Conservation (phyloP, 1,140 invertebrate species). For the Microplitis mediator region DNA sequence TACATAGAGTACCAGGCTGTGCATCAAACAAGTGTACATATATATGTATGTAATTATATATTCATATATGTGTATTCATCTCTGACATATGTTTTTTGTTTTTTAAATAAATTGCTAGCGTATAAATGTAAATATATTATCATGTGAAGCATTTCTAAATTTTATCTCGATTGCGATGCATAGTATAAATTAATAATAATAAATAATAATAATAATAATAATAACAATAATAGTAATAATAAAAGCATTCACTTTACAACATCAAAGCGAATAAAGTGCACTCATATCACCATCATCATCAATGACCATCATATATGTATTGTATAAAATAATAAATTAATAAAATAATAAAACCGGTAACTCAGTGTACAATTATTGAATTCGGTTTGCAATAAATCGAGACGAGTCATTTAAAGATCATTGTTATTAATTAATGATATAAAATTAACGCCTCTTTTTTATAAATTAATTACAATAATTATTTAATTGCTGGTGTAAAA, state of each 20-base stretch:
- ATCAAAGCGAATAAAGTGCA: slow-evolving; percentile 24
- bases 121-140: not conserved
- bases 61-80: no score
- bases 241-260: slow-evolving; percentile 26
- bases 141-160: not conserved
- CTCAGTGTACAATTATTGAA: slow-evolving; percentile 17
- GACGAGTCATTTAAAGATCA: not conserved
- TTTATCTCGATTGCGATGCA: not conserved
- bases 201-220: no score
- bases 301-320: not conserved
- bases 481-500: no score
- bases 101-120: not conserved
- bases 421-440: no score
- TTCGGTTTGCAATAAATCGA: slow-evolving; percentile 23
- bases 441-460: no score
- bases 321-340: not conserved
- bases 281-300: slow-evolving; percentile 17
- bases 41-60: no score
- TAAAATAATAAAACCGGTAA: not conserved
- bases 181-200: not conserved
- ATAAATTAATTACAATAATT: no score
- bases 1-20: not conserved
- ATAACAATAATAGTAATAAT: not conserved
- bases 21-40: not conserved
- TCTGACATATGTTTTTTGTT: not conserved